Evolutionary conservation across 2,113 vertebrate genomes (phyloP).

Genomic region (Oriolus oriolus): DNA sequence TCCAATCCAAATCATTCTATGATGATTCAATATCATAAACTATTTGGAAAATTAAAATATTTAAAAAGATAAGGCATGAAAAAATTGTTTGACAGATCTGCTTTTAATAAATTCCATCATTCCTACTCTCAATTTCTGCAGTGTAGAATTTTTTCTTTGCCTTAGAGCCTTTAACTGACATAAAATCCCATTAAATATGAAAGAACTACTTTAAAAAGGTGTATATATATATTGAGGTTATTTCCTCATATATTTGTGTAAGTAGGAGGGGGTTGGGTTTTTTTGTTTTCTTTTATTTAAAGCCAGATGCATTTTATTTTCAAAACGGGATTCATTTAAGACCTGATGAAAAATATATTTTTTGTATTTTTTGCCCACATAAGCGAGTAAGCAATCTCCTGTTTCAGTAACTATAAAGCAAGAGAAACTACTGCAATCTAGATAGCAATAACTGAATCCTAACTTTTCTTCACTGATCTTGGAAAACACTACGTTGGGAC

Average conservation of each 20-base stretch:
- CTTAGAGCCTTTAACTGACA: neutral
- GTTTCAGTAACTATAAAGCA: neutral
- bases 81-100: neutral
- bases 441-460: neutral
- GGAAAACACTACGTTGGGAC: neutral
- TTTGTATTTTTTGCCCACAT: neutral
- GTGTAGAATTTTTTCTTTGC: neutral
- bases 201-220: neutral
- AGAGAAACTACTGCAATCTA: neutral
- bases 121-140: neutral
- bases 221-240: neutral
- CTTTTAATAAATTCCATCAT: neutral
- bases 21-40: neutral
- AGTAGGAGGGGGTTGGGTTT: neutral
- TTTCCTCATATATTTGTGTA: neutral
- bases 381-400: neutral
- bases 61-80: neutral
- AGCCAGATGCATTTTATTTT: neutral
- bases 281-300: neutral
- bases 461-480: neutral
- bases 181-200: neutral
- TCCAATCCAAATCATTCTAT: neutral
- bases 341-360: neutral
- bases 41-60: neutral
- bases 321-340: neutral